A percentile compares a stretch with the other conserved stretches of the same genome.
Conservation (phyloP, 23 tunicate species). For the Aplidium turbinatum region DNA sequence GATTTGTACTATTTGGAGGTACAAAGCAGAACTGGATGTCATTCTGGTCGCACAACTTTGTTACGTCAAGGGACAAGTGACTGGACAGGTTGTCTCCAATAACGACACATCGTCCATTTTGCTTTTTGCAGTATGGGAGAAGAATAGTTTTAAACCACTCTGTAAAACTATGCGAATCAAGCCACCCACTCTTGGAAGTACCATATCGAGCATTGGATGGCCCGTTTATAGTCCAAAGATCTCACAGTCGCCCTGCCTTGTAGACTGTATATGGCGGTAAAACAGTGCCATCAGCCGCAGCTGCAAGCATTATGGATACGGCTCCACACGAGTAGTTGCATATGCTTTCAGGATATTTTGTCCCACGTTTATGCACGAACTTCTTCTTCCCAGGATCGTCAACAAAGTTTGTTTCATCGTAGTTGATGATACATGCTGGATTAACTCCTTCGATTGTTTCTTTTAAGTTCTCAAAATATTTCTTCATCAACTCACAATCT, state of each 20-base stretch:
- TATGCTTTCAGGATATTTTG: conserved; percentile 2
- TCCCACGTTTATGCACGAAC: not conserved
- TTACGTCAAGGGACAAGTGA: conserved; percentile 5
- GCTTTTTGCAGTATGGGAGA: conserved; percentile 6
- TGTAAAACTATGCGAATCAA: not conserved
- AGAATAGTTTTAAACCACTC: not conserved
- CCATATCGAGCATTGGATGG: conserved; percentile 8
- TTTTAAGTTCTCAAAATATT: conserved; percentile 3
- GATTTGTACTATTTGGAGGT: conserved; percentile 11
- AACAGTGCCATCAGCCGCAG: conserved; percentile 3
- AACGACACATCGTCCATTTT: not conserved
- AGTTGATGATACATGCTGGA: not conserved
- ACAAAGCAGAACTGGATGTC: conserved; percentile 11
- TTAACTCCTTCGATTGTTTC: not conserved
- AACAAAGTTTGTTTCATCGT: not conserved
- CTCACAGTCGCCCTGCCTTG: not conserved
- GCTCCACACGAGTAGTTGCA: not conserved
- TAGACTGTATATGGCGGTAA: conserved; percentile 11
- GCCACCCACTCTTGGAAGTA: conserved; percentile 11
- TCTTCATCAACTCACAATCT: not conserved
- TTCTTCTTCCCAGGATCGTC: conserved; percentile 6
- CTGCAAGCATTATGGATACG: conserved; percentile 5
- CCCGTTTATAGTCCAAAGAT: conserved; percentile 2
- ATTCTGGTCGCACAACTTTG: not conserved
- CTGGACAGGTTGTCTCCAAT: conserved; percentile 11